Evolutionary conservation across 2,797 vertebrate genomes (phyloP), one percentile per base, ranked within the genome.

Genomic region (Oreochromis mossambicus): DNA sequence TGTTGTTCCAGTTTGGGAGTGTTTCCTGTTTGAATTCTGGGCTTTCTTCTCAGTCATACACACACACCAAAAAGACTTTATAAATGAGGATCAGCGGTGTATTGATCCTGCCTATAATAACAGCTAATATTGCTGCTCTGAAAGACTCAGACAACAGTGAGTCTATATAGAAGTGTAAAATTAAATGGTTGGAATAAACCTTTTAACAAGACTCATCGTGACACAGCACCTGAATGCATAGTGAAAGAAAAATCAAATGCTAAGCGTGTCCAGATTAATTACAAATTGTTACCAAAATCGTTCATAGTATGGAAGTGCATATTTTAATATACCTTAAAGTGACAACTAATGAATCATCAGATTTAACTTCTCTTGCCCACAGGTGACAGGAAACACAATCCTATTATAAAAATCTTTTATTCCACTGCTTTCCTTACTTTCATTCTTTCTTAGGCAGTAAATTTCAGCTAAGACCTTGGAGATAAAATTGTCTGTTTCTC

Each of bases 401-500:
- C 66, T 50, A 26, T 6, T 73, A 32, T 36, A 3, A 26, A 17
- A 55, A 73, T 1, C 2, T 6, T 24, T 12, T 24, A 58, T 68
- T 78, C 8, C 15, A 3, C 21, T 86, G 38, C 7, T 19, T 41
- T 56, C 32, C 48, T 61, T 32, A 17, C 21, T 12, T 5, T 63
- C 58, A 63, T 41, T 58, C 15, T 85, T 75, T 85, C 36, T 36
- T 38, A 36, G 77, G 24, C 43, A 11, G n/a, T 54, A 38, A 7
- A 36, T 38, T 63, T 34, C 29, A 58, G 9, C 52, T 26, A 48
- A 78, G 52, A 68, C 38, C 24, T 14, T 79, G 14, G 34, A 36
- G 15, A 52, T 13, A 46, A 50, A n/a, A 12, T 68, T 41, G 54
- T 24, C 89, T 89, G 86, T 91, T 66, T 21, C 91, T 19, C 91